phyloP scores from a whole-genome alignment of 2,797 vertebrate genomes.

The Xenentodon cancila region DNA sequence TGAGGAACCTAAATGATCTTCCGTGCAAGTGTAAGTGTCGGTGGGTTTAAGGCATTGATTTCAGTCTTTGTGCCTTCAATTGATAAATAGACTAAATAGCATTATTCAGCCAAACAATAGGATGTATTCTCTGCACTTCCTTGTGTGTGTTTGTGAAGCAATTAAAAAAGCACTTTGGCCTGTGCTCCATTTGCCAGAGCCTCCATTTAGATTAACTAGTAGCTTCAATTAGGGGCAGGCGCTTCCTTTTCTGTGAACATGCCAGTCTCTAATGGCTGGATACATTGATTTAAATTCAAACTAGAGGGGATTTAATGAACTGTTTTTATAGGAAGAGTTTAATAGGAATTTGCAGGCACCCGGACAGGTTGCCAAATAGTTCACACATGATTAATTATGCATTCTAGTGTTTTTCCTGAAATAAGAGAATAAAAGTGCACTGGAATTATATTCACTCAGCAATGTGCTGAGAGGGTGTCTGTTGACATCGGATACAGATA shows the following conservation, averaged over 20 bases:
- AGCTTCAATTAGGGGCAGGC: slow-evolving; percentile 77
- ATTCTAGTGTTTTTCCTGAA: slow-evolving; percentile 67
- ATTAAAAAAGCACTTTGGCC: slow-evolving; percentile 83
- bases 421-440: slow-evolving; percentile 33
- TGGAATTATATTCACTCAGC: slow-evolving; percentile 35
- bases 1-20: slow-evolving; percentile 14
- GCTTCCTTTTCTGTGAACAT: slow-evolving; percentile 68
- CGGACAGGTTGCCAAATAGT: slow-evolving; percentile 75
- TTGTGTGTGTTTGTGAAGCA: slow-evolving; percentile 69
- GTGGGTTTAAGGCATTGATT: slow-evolving; percentile 40
- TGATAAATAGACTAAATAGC: slow-evolving; percentile 49
- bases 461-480: slow-evolving; percentile 1
- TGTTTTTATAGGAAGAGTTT: slow-evolving; percentile 80
- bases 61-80: slow-evolving; percentile 22
- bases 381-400: slow-evolving; percentile 77
- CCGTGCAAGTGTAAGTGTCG: slow-evolving; percentile 12
- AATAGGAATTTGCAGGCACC: slow-evolving; percentile 78
- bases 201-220: slow-evolving; percentile 82
- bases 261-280: slow-evolving; percentile 80
- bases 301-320: slow-evolving; percentile 85
- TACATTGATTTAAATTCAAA: slow-evolving; percentile 87
- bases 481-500: slow-evolving; percentile 25
- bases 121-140: slow-evolving; percentile 37
- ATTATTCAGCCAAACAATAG: slow-evolving; percentile 49
- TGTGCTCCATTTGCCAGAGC: slow-evolving; percentile 72